A percentile compares a stretch with the other conserved stretches of the same genome.
These are phyloP conservation scores for Ectropis crepuscularia DNA, from an alignment of 2,888 invertebrate species.

Conservation along the genomic window DNA sequence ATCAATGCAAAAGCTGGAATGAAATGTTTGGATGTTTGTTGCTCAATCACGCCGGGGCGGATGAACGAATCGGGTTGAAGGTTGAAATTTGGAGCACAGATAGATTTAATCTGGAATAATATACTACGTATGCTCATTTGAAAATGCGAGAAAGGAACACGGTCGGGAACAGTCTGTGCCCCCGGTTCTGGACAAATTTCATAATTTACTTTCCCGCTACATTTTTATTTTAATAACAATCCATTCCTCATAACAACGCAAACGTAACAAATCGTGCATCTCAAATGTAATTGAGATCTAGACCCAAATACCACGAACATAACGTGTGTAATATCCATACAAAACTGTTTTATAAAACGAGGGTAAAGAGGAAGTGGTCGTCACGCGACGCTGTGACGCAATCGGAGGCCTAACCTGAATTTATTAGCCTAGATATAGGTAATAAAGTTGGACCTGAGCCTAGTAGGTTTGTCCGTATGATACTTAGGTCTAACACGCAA, in stretches of 20 bases:
- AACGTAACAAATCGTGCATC: constrained; percentile 14
- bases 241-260: constrained; percentile 12
- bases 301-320: constrained; percentile 29
- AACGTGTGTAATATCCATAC: constrained; percentile 27
- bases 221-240: not conserved
- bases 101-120: too few species aligned
- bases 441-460: constrained; percentile 19
- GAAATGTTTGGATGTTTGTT: too few species aligned
- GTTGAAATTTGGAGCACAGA: too few species aligned
- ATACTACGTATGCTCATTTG: too few species aligned
- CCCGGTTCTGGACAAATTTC: too few species aligned
- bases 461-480: constrained; percentile 15
- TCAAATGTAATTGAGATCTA: constrained; percentile 23
- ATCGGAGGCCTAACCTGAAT: constrained; percentile 55
- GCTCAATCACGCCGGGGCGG: too few species aligned
- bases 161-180: too few species aligned
- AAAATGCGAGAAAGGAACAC: too few species aligned
- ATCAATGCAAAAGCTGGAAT: too few species aligned
- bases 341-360: constrained; percentile 21
- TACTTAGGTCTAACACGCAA: constrained; percentile 9
- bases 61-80: too few species aligned
- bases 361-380: constrained; percentile 43
- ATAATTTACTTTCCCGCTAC: too few species aligned
- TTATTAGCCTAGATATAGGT: constrained; percentile 59
- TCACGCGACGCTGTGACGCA: constrained; percentile 62